Base-by-base conservation (phyloP, 2,888 invertebrate genomes). In the Dinocampus coccinellae region DNA sequence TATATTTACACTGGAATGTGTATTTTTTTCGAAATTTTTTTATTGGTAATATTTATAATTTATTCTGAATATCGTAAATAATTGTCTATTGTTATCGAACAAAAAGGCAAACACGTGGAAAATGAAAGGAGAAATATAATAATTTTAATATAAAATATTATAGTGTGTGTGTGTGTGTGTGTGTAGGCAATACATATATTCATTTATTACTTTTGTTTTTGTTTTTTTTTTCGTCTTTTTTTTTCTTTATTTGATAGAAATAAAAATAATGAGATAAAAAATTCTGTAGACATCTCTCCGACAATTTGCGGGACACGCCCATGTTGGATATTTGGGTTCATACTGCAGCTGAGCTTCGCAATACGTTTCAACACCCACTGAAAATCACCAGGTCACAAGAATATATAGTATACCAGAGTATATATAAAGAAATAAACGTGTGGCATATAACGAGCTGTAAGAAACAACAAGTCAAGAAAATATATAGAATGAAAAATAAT, bases 101-200 rank as follows among this genome's bases (percentile, higher is more conserved):
- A 63, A 57, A 63, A 62, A 66, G 55, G 61, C 64, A 57, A 47
- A 64, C 60, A 64, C 26, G 66, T 66, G 71, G n/a, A n/a, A 66
- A 55, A 58, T 52, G 42, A 34, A 65, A 29, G 61, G 42, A 58
- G 57, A 63, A n/a, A n/a, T n/a, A n/a, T n/a, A n/a, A n/a, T n/a
- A n/a, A n/a, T n/a, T n/a, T n/a, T n/a, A n/a, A n/a, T n/a, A n/a
- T n/a, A n/a, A n/a, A n/a, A n/a, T n/a, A n/a, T n/a, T n/a, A n/a
- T n/a, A n/a, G n/a, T n/a, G n/a, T n/a, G n/a, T n/a, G n/a, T n/a
- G n/a, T n/a, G n/a, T n/a, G n/a, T n/a, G n/a, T n/a, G n/a, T n/a
- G n/a, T n/a, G n/a, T n/a, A n/a, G n/a, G n/a, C n/a, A n/a, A n/a
- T n/a, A n/a, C n/a, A n/a, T n/a, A n/a, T n/a, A n/a, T n/a, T n/a